Evolutionary conservation across 1,140 invertebrate species (phyloP).

Genomic region (Lepidurus arcticus): DNA sequence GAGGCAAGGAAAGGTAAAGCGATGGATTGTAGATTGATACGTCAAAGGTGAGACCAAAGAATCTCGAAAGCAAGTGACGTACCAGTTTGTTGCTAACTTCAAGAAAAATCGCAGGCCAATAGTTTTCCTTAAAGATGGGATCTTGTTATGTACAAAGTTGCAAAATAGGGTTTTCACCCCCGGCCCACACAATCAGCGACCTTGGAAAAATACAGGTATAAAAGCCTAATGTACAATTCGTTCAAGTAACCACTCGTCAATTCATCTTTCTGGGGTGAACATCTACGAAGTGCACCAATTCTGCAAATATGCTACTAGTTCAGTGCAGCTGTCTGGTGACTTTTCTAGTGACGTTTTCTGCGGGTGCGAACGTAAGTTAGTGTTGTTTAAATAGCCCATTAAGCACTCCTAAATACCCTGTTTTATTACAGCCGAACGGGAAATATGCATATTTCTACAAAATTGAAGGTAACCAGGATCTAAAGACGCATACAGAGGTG

Average conservation of each 20-base stretch:
- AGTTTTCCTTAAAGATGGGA: not conserved
- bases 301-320: not conserved
- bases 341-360: not conserved
- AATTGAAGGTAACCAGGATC: not conserved
- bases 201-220: conserved; percentile 6
- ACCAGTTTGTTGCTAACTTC: not conserved
- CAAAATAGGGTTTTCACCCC: not conserved
- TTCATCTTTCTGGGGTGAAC: not conserved
- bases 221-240: not conserved
- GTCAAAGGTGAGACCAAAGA: too few relatives aligned
- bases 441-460: conserved; percentile 7
- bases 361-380: not conserved
- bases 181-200: not conserved
- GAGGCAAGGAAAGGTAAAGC: too few relatives aligned
- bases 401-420: not conserved
- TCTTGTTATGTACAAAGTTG: not conserved
- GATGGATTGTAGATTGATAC: too few relatives aligned
- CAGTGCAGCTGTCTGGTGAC: not conserved
- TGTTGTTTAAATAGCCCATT: not conserved
- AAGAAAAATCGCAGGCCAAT: not conserved
- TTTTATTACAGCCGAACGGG: not conserved
- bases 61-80: not conserved
- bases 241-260: not conserved
- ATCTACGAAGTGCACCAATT: not conserved
- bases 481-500: not conserved